phyloP scores from a whole-genome alignment of 2,113 vertebrate genomes.

The Takifugu bimaculatus region DNA sequence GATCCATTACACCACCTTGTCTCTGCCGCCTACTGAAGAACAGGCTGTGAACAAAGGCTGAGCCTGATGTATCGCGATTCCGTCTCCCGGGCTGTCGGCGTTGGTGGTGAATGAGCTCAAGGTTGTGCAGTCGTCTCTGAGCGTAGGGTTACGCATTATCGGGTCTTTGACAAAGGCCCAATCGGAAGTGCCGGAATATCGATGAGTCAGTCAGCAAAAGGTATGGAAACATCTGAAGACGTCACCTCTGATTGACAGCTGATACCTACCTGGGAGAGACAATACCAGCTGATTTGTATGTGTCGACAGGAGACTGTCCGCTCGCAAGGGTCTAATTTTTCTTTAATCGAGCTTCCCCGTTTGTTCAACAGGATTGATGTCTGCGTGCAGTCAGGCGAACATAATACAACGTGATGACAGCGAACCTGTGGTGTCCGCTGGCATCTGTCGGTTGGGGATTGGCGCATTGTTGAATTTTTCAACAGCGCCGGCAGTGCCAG shows the following conservation, averaged over 20 bases:
- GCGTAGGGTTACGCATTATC: conserved; percentile 62
- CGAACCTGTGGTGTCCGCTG: conserved; percentile 16
- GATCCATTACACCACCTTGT: conserved; percentile 48
- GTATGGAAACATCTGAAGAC: conserved; percentile 65
- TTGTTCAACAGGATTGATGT: neutral
- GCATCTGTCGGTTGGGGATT: conserved; percentile 12
- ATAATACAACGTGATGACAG: conserved; percentile 18
- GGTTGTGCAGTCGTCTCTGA: conserved; percentile 31
- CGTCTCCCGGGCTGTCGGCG: conserved; percentile 39
- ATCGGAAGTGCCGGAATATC: conserved; percentile 50
- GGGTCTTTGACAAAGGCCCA: conserved; percentile 53
- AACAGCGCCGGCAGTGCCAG: conserved; percentile 28
- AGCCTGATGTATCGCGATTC: conserved; percentile 38
- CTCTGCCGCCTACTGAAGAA: conserved; percentile 6
- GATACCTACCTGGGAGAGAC: conserved; percentile 51
- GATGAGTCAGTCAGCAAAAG: conserved; percentile 42
- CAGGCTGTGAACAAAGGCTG: conserved; percentile 12
- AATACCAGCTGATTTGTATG: conserved; percentile 33
- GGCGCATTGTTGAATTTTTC: conserved; percentile 52
- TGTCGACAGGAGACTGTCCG: conserved; percentile 12
- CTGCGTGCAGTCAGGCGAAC: conserved; percentile 9
- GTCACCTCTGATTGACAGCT: conserved; percentile 57
- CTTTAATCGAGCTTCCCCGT: neutral
- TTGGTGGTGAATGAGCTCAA: conserved; percentile 39
- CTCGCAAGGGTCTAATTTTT: neutral